A percentile compares a stretch with the other conserved stretches of the same genome.
Evolutionary conservation across 1,140 invertebrate genomes (phyloP).

Genomic region (Pseudomyrmex pallidus): DNA sequence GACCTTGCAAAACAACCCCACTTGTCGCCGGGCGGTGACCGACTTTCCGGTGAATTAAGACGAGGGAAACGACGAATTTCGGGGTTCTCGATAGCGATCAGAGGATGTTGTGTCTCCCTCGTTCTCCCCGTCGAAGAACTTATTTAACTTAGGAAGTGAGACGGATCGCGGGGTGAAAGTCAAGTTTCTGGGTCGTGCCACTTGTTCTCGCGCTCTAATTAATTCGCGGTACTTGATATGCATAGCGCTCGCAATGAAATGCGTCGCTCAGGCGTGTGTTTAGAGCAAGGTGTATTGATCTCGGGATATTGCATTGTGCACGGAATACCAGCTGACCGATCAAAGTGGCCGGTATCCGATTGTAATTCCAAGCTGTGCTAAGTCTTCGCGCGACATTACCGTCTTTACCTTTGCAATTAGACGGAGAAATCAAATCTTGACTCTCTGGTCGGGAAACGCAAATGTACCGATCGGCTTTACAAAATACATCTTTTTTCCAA

Average conservation of each 20-base stretch:
- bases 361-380: neutral
- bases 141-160: conserved; percentile 16
- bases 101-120: neutral
- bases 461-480: too few relatives aligned
- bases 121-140: neutral
- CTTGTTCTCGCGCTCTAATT: neutral
- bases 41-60: conserved; percentile 31
- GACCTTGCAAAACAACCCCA: conserved; percentile 36
- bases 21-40: conserved; percentile 10
- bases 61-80: conserved; percentile 20
- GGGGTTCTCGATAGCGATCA: neutral
- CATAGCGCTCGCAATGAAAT: neutral
- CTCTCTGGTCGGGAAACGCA: too few relatives aligned
- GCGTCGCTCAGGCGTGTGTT: neutral
- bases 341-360: neutral
- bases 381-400: too few relatives aligned
- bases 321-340: neutral
- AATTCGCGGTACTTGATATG: neutral
- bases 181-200: conserved; percentile 1
- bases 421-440: too few relatives aligned
- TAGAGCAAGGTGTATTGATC: neutral
- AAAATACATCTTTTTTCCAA: too few relatives aligned
- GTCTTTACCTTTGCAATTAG: too few relatives aligned
- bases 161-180: conserved; percentile 7
- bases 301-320: neutral